Base-by-base conservation (phyloP, 2,113 vertebrate species). In the Vulpes ferrilata region DNA sequence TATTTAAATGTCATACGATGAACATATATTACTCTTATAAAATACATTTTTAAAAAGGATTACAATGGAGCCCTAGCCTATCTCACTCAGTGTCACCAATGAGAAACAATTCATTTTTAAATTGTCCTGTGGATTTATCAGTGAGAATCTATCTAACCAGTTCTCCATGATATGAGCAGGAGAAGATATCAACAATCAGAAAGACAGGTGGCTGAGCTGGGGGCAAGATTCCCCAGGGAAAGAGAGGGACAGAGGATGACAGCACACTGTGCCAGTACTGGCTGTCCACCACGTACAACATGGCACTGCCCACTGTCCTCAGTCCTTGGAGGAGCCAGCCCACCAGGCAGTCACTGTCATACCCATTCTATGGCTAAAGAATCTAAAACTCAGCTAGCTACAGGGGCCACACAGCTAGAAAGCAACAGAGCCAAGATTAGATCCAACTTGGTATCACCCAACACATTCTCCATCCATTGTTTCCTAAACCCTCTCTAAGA, bases 241-340 rank as follows among this genome's bases (percentile, higher is more conserved):
- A 73, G 38, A 15, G 73, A 59, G 55, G 35, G 53, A 60, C 27
- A 35, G 0, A 20, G 30, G 51, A 48, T 38, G 57, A 74, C 5
- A 23, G 11, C 55, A 73, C 2, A 4, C 6, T 0, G 11, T 12
- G 4, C 74, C 43, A 51, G 15, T 25, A 17, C 11, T 38, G 12
- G 32, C 64, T 4, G 0, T 12, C 23, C 35, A 25, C 23, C 8
- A 13, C 0, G 7, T 17, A 55, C 60, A 20, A 43, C 10, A 7
- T 9, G 7, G 30, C 17, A n/a, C 10, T 35, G 27, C 6, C 59
- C 5, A 1, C 0, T 25, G 11, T 17, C n/a, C 51, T 64, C 23
- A 22, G 27, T 27, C 12, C 57, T 78, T 7, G 1, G 35, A 87
- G 69, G 4, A 87, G 4, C 11, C 25, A 64, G 32, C 30, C 43